A percentile compares a stretch with the other conserved stretches of the same genome.
Conservation (phyloP, 2,113 vertebrate species). For the Fregata magnificens region DNA sequence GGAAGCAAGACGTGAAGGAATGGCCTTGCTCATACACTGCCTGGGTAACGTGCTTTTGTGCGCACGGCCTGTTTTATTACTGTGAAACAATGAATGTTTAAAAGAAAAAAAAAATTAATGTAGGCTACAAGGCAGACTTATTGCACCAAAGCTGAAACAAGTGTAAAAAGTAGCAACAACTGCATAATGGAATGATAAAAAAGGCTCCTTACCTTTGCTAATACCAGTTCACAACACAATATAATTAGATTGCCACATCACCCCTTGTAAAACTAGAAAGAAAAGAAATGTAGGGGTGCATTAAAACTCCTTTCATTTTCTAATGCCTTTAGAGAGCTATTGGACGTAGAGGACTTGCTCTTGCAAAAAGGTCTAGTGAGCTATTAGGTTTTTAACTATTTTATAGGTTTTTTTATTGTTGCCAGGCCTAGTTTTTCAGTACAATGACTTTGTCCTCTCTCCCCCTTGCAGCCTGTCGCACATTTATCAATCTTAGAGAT, state of each 20-base stretch:
- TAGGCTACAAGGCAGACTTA: slow-evolving; percentile 4
- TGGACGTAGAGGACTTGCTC: slow-evolving; percentile 29
- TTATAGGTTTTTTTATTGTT: slow-evolving; percentile 48
- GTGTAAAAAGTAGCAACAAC: slow-evolving; percentile 24
- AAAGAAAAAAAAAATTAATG: background rate
- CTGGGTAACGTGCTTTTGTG: background rate
- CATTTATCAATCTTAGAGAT: slow-evolving; percentile 40
- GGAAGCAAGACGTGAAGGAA: background rate
- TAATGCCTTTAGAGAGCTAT: slow-evolving; percentile 49
- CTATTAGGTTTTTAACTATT: slow-evolving; percentile 67
- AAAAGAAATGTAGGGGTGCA: slow-evolving; percentile 53
- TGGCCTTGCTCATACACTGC: background rate
- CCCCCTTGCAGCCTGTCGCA: background rate
- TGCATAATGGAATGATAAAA: slow-evolving; percentile 60
- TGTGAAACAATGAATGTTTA: background rate
- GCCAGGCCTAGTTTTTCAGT: slow-evolving; percentile 38
- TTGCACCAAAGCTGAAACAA: background rate
- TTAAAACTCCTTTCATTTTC: slow-evolving; percentile 57
- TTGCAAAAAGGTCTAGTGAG: slow-evolving; percentile 58
- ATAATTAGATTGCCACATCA: slow-evolving; percentile 46
- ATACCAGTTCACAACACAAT: slow-evolving; percentile 22
- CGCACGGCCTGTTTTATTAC: background rate
- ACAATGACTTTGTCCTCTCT: slow-evolving; percentile 55
- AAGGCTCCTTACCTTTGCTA: slow-evolving; percentile 26
- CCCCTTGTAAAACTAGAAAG: slow-evolving; percentile 54